A percentile compares a stretch with the other conserved stretches of the same genome.
phyloP scores from a whole-genome alignment of 2,113 vertebrate genomes.

The Mellivora capensis region DNA sequence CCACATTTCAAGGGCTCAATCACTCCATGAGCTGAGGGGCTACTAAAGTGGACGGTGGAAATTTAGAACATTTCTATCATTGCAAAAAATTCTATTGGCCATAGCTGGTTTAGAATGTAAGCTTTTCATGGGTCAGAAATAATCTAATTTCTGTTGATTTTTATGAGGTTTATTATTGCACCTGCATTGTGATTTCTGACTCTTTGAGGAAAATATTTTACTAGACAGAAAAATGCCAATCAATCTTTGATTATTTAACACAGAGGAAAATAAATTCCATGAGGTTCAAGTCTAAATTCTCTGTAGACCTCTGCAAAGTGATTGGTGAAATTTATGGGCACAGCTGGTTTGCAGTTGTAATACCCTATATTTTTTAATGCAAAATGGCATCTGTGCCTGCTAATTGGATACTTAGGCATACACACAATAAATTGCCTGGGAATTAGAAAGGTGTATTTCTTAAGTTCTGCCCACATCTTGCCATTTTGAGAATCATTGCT shows the following conservation, averaged over 20 bases:
- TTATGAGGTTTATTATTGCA: not conserved
- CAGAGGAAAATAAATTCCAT: slow-evolving; percentile 17
- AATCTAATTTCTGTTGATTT: not conserved
- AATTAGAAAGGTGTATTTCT: slow-evolving; percentile 71
- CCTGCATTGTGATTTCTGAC: not conserved
- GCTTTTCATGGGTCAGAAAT: not conserved
- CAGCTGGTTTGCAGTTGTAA: slow-evolving; percentile 68
- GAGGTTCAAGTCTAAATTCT: slow-evolving; percentile 35
- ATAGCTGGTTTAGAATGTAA: not conserved
- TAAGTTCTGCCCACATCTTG: slow-evolving; percentile 38
- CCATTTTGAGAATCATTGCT: slow-evolving; percentile 61
- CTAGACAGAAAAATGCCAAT: not conserved
- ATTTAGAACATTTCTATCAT: not conserved
- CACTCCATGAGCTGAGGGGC: not conserved
- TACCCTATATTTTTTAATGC: slow-evolving; percentile 60
- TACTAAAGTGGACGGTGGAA: not conserved
- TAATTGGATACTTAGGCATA: slow-evolving; percentile 70
- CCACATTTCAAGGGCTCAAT: not conserved
- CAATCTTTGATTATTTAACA: slow-evolving; percentile 41
- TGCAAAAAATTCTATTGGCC: not conserved
- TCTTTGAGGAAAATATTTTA: slow-evolving; percentile 12
- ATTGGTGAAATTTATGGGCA: slow-evolving; percentile 62
- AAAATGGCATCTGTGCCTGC: slow-evolving; percentile 68
- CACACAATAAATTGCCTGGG: slow-evolving; percentile 60
- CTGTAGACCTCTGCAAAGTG: slow-evolving; percentile 52